These are phyloP conservation scores for Tringa solitaria DNA, from an alignment of 2,113 vertebrate species.

Conservation along the genomic window DNA sequence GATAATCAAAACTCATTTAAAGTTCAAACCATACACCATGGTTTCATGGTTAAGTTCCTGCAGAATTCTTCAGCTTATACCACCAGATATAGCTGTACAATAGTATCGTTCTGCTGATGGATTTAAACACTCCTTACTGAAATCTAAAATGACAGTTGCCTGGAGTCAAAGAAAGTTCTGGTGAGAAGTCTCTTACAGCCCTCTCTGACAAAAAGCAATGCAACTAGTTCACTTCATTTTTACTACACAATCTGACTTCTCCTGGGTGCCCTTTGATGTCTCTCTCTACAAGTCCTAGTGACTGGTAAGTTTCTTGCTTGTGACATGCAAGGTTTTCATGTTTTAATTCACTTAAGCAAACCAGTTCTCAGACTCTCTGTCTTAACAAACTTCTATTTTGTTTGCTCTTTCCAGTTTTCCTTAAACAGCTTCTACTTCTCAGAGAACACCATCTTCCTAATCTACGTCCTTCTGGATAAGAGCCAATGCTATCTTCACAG, in stretches of 20 bases:
- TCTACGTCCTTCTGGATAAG: not conserved
- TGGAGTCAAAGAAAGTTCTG: not conserved
- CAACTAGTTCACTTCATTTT: not conserved
- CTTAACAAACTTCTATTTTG: not conserved
- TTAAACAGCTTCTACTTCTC: not conserved
- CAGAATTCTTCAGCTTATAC: not conserved
- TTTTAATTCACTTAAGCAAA: not conserved
- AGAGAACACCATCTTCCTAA: not conserved
- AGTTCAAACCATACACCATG: not conserved
- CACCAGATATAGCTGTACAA: not conserved
- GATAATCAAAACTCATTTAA: not conserved
- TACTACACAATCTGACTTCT: not conserved
- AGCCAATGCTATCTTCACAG: not conserved
- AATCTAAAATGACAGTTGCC: not conserved
- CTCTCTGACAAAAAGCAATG: not conserved
- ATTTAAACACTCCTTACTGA: not conserved
- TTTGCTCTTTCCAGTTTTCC: not conserved
- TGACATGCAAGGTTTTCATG: not conserved
- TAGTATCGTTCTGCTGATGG: not conserved
- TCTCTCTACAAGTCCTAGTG: not conserved
- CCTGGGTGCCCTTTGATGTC: not conserved
- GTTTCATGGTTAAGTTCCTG: not conserved
- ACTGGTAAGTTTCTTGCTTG: not conserved
- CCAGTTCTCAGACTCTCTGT: not conserved
- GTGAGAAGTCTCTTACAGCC: not conserved